These are phyloP conservation scores for Enteromius radiatus DNA, from an alignment of 2,797 vertebrate species.

Conservation along the genomic window DNA sequence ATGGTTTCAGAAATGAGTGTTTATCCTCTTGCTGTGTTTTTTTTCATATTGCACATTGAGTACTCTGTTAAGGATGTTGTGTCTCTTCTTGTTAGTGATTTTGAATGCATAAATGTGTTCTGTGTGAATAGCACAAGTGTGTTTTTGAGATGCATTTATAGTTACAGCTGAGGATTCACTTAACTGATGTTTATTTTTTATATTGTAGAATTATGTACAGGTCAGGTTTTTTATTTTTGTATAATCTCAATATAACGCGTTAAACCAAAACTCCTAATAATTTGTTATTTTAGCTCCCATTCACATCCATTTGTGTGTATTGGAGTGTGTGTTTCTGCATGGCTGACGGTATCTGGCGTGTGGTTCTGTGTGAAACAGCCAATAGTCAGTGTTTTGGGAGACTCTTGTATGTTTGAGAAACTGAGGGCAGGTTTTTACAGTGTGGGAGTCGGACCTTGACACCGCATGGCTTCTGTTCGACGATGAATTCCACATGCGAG, in stretches of 20 bases:
- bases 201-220: background rate
- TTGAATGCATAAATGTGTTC: background rate
- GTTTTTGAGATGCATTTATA: background rate
- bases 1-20: background rate
- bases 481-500: slow-evolving; percentile 75
- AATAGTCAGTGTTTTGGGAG: background rate
- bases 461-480: slow-evolving; percentile 70
- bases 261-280: background rate
- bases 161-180: background rate
- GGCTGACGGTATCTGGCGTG: slow-evolving; percentile 14
- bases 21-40: background rate
- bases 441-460: slow-evolving; percentile 68
- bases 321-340: background rate
- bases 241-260: no score
- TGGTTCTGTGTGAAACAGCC: slow-evolving; percentile 55
- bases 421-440: slow-evolving; percentile 66
- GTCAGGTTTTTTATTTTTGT: background rate
- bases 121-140: background rate
- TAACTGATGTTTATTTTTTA: background rate
- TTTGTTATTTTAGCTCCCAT: background rate
- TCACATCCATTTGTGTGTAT: background rate
- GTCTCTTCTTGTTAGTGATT: background rate
- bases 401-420: slow-evolving; percentile 57
- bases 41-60: background rate
- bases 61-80: background rate